A percentile compares a stretch with the other conserved stretches of the same genome.
Evolutionary conservation across 2,797 vertebrate species (phyloP).

Genomic region (Paedocypris micromegethes): DNA sequence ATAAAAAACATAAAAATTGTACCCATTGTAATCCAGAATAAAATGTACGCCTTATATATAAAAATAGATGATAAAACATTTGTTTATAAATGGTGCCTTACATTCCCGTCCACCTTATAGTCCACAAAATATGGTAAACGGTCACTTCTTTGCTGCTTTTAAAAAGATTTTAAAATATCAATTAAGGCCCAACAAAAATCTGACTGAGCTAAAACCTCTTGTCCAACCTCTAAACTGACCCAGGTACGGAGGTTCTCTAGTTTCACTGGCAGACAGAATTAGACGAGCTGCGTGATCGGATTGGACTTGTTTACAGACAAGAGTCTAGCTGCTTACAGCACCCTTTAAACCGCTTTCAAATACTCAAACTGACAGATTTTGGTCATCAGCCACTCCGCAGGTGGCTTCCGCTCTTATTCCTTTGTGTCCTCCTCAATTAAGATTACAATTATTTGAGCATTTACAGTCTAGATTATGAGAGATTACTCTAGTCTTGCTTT

Average conservation of each 20-base stretch:
- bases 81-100: no score
- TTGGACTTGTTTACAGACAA: constrained; percentile 81
- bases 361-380: constrained; percentile 77
- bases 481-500: constrained; percentile 56
- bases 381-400: constrained; percentile 50
- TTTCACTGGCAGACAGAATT: constrained; percentile 74
- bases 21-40: no score
- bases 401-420: constrained; percentile 54
- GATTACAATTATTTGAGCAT: constrained; percentile 60
- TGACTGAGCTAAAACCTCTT: neutral
- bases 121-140: no score
- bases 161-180: no score
- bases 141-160: no score
- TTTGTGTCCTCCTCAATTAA: constrained; percentile 63
- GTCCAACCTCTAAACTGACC: constrained; percentile 28
- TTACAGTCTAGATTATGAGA: constrained; percentile 54
- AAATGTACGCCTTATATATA: no score
- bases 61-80: no score
- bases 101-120: no score
- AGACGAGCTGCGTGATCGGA: constrained; percentile 76
- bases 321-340: constrained; percentile 70
- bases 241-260: constrained; percentile 43
- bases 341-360: constrained; percentile 79
- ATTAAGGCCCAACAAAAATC: no score
- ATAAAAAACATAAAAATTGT: no score